Percentiles rank a stretch among this genome's conserved stretches.
These are phyloP conservation scores for Tachina lurida DNA, from an alignment of 2,888 invertebrate genomes.

Conservation along the genomic window DNA sequence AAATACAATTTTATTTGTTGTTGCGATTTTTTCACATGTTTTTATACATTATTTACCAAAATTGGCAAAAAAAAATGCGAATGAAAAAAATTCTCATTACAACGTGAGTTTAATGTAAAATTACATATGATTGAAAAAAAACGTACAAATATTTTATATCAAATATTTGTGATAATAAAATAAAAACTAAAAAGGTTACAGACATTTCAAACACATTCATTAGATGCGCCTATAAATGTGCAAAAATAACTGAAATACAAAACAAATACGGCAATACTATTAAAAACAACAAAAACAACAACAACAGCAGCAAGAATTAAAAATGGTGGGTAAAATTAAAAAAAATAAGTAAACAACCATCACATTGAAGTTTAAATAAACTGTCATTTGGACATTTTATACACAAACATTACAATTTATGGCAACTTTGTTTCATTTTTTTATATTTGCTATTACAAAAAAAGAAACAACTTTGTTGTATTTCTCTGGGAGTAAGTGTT, in stretches of 20 bases:
- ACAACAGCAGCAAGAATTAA: conserved; percentile 12
- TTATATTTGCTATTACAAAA: background rate
- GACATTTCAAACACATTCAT: conserved; percentile 34
- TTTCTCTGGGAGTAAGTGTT: background rate
- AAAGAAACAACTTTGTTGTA: background rate
- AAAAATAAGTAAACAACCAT: conserved; percentile 30
- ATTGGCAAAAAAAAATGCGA: conserved; percentile 43
- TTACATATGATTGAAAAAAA: background rate
- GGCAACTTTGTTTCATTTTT: conserved; percentile 52
- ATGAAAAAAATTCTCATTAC: conserved; percentile 49
- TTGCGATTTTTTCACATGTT: conserved; percentile 5
- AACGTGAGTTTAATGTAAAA: conserved; percentile 36
- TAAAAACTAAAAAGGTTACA: conserved; percentile 58
- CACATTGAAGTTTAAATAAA: conserved; percentile 63
- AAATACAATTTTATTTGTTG: conserved; percentile 50
- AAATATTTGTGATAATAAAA: conserved; percentile 49
- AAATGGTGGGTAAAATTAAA: conserved; percentile 37
- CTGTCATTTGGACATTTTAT: conserved; percentile 54
- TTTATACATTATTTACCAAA: conserved; percentile 34
- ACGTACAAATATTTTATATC: conserved; percentile 22
- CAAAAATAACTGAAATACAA: conserved; percentile 1
- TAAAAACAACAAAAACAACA: conserved; percentile 20
- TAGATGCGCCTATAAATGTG: conserved; percentile 49
- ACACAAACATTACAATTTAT: conserved; percentile 61
- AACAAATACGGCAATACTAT: conserved; percentile 9